Evolutionary conservation across 2,888 invertebrate genomes (phyloP).

Genomic region (Podotricha telesiphe): DNA sequence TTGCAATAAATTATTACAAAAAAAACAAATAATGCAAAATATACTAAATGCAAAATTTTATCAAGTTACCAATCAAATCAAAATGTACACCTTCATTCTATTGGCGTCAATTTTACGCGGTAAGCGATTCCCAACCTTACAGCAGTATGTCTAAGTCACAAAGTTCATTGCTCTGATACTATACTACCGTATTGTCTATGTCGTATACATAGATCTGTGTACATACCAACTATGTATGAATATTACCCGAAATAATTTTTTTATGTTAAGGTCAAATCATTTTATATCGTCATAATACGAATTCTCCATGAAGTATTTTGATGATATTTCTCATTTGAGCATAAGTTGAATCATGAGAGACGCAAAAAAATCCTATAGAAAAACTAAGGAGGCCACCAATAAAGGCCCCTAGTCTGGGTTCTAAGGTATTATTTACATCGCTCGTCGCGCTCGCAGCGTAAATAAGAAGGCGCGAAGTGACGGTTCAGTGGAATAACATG

Average conservation of each 20-base stretch:
- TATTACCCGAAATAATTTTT: conserved; percentile 49
- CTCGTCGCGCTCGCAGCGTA: conserved; percentile 66
- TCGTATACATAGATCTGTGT: conserved; percentile 63
- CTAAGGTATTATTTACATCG: conserved; percentile 80
- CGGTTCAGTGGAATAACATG: conserved; percentile 72
- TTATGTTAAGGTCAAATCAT: conserved; percentile 53
- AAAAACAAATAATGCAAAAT: conserved; percentile 21
- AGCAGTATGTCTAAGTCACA: conserved; percentile 51
- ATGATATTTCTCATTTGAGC: conserved; percentile 44
- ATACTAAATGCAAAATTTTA: conserved; percentile 31
- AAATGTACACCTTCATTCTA: conserved; percentile 41
- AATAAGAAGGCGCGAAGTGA: conserved; percentile 67
- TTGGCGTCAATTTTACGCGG: conserved; percentile 36
- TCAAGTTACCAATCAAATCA: conserved; percentile 41
- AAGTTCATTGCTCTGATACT: conserved; percentile 53
- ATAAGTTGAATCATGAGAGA: conserved; percentile 45
- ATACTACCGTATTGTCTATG: conserved; percentile 59
- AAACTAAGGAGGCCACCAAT: conserved; percentile 67
- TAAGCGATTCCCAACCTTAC: conserved; percentile 60
- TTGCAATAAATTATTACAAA: conserved; percentile 2
- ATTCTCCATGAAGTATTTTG: conserved; percentile 29
- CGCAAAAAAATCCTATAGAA: conserved; percentile 56
- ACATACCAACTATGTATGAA: conserved; percentile 59
- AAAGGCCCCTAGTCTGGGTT: conserved; percentile 67
- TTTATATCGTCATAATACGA: conserved; percentile 47